Evolutionary conservation across 2,113 vertebrate species (phyloP).

Genomic region (Pomatostomus ruficeps): DNA sequence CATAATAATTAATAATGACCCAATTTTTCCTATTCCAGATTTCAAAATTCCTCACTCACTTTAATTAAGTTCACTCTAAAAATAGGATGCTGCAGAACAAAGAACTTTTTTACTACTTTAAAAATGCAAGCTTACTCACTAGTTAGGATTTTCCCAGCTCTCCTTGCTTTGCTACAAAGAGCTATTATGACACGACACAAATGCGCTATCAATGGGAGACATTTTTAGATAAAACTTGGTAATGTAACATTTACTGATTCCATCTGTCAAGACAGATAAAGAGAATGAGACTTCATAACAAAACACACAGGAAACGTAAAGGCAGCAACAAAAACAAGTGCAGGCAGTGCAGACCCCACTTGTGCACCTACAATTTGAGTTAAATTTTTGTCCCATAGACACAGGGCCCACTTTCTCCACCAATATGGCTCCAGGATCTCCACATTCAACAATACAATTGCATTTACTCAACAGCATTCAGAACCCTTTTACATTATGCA

Average conservation of each 20-base stretch:
- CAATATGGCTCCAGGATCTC: background rate
- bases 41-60: slow-evolving; percentile 55
- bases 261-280: slow-evolving; percentile 54
- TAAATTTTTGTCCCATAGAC: background rate
- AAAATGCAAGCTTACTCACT: slow-evolving; percentile 65
- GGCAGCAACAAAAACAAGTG: background rate
- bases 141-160: slow-evolving; percentile 57
- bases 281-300: slow-evolving; percentile 18
- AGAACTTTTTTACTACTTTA: slow-evolving; percentile 58
- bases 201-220: slow-evolving; percentile 45
- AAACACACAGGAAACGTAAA: slow-evolving; percentile 34
- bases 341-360: background rate
- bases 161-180: slow-evolving; percentile 55
- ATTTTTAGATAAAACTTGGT: slow-evolving; percentile 65
- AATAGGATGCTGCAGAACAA: slow-evolving; percentile 64
- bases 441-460: background rate
- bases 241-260: slow-evolving; percentile 60
- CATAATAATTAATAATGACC: slow-evolving; percentile 66
- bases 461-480: slow-evolving; percentile 16
- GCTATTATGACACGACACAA: slow-evolving; percentile 55
- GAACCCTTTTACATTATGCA: background rate
- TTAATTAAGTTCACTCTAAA: slow-evolving; percentile 68
- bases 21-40: slow-evolving; percentile 51
- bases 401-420: background rate
- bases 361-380: background rate